phyloP scores from a whole-genome alignment of 2,113 vertebrate species.

The Scartelaos histophorus region DNA sequence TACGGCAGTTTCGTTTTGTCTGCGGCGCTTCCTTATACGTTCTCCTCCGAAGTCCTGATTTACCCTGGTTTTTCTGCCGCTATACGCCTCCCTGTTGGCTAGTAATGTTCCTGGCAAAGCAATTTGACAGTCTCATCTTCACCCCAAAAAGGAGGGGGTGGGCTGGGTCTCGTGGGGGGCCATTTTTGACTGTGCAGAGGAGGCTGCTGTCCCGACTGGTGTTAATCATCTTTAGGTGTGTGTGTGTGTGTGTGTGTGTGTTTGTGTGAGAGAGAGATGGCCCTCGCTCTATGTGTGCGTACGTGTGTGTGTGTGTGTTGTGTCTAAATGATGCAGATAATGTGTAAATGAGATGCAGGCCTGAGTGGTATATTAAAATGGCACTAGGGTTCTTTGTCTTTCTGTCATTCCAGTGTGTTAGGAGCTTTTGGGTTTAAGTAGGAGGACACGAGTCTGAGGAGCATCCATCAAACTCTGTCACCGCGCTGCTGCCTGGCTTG shows the following conservation, averaged over 20 bases:
- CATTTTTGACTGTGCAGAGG: slow-evolving; percentile 89
- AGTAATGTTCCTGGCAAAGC: slow-evolving; percentile 95
- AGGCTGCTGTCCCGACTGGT: slow-evolving; percentile 85
- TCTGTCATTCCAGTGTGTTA: slow-evolving; percentile 76
- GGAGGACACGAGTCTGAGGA: slow-evolving; percentile 56
- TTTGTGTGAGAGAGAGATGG: slow-evolving; percentile 78
- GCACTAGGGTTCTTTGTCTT: slow-evolving; percentile 85
- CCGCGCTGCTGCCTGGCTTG: slow-evolving; percentile 24
- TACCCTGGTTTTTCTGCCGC: slow-evolving; percentile 58
- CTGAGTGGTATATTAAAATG: slow-evolving; percentile 84
- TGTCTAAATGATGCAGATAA: slow-evolving; percentile 87
- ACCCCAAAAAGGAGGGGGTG: slow-evolving; percentile 85
- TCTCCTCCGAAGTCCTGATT: slow-evolving; percentile 32
- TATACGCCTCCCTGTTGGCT: slow-evolving; percentile 82
- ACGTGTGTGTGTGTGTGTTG: slow-evolving; percentile 11
- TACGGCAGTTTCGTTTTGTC: slow-evolving; percentile 58
- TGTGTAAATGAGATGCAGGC: slow-evolving; percentile 88
- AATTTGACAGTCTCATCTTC: slow-evolving; percentile 96
- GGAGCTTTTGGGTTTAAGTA: slow-evolving; percentile 61
- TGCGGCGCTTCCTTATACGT: slow-evolving; percentile 58
- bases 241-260: slow-evolving; percentile 77
- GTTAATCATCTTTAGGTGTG: slow-evolving; percentile 95
- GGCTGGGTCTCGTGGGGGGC: slow-evolving; percentile 81
- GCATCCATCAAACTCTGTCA: slow-evolving; percentile 63
- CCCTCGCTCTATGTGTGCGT: slow-evolving; percentile 79